Conservation (phyloP, 1,140 invertebrate genomes). For the Drosophila malerkotliana region DNA sequence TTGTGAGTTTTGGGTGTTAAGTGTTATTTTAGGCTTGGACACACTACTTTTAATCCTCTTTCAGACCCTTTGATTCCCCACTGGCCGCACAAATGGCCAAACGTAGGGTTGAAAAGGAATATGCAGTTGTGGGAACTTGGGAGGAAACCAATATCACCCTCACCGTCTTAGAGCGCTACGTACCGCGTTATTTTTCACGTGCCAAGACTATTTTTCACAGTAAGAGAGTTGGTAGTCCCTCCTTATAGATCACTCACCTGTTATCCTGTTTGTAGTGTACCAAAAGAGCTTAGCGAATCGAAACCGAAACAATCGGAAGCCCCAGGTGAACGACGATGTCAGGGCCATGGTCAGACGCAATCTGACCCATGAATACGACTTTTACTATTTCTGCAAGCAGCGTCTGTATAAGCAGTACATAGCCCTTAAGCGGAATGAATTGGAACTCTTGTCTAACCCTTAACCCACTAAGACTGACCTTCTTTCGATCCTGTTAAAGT, state of each 20-base stretch:
- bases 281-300: constrained; percentile 56
- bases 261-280: constrained; percentile 86
- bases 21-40: background rate
- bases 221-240: constrained; percentile 34
- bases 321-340: constrained; percentile 89
- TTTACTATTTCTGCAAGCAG: constrained; percentile 95
- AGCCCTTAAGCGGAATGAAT: constrained; percentile 85
- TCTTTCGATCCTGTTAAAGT: constrained; percentile 15
- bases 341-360: constrained; percentile 92
- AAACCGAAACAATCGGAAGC: constrained; percentile 74
- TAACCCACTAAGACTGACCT: constrained; percentile 28
- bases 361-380: constrained; percentile 94
- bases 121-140: constrained; percentile 93
- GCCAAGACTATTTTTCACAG: constrained; percentile 84
- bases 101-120: constrained; percentile 91
- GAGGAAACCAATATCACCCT: constrained; percentile 94
- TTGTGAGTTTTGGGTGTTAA: constrained; percentile 87
- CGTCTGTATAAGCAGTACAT: constrained; percentile 91
- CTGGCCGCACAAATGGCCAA: constrained; percentile 92
- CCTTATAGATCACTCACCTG: constrained; percentile 83
- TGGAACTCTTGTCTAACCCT: constrained; percentile 14
- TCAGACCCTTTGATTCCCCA: constrained; percentile 92
- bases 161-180: constrained; percentile 91
- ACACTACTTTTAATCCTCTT: constrained; percentile 1
- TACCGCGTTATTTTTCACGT: constrained; percentile 92